Evolutionary conservation across 2,113 vertebrate species (phyloP).

Genomic region (Choloepus hoffmanni): DNA sequence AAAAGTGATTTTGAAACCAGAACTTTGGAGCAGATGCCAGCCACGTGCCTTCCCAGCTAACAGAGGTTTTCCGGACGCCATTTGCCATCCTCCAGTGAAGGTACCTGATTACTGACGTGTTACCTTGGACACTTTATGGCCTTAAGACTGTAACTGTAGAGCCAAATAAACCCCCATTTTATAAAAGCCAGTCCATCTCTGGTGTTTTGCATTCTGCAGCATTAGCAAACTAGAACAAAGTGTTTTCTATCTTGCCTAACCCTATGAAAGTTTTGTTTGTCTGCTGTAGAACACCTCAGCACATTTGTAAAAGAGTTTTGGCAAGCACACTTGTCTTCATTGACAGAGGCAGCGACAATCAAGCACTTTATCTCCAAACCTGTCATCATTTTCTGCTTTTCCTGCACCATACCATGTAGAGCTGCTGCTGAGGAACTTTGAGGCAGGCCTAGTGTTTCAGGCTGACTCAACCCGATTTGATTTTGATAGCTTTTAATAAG

Average conservation of each 20-base stretch:
- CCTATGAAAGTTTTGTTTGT: constrained; percentile 39
- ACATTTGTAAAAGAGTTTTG: constrained; percentile 56
- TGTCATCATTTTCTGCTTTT: constrained; percentile 21
- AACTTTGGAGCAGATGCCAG: no score
- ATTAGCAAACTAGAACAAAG: no score
- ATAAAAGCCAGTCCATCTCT: no score
- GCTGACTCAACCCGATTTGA: neutral
- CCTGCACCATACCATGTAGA: neutral
- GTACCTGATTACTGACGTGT: no score
- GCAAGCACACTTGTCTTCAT: constrained; percentile 70
- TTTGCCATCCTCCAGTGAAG: no score
- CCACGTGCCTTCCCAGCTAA: no score
- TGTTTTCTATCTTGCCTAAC: constrained; percentile 47
- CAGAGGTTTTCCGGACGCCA: no score
- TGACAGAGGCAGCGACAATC: constrained; percentile 14
- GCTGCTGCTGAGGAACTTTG: neutral
- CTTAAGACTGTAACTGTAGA: no score
- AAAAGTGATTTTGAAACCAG: no score
- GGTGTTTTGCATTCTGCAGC: no score
- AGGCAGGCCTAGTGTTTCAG: neutral
- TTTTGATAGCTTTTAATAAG: neutral
- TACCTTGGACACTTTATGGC: no score
- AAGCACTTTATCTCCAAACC: constrained; percentile 18
- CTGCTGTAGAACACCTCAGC: constrained; percentile 36
- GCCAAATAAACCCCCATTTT: no score